phyloP scores from a whole-genome alignment of 2,797 vertebrate species.

The Lutjanus campechanus region DNA sequence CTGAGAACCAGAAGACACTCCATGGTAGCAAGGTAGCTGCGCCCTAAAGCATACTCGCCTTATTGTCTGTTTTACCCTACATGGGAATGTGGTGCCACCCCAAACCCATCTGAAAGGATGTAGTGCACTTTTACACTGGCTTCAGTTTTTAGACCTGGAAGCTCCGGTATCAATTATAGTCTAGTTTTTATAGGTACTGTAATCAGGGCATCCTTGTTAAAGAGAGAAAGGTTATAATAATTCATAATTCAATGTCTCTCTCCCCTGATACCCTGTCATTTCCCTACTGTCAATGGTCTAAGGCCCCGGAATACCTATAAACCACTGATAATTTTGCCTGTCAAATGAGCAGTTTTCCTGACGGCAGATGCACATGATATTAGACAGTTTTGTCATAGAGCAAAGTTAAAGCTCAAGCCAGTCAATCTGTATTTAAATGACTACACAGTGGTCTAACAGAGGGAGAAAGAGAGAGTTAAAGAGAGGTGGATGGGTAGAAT shows the following conservation, averaged over 20 bases:
- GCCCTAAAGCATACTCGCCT: too few species aligned
- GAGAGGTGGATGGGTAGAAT: slow-evolving; percentile 29
- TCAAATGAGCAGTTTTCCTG: slow-evolving; percentile 41
- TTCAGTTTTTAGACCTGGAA: too few species aligned
- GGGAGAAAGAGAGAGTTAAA: slow-evolving; percentile 44
- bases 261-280: background rate
- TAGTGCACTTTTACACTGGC: too few species aligned
- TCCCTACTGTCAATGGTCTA: background rate
- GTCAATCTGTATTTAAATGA: slow-evolving; percentile 73
- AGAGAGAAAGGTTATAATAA: too few species aligned
- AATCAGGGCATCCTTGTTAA: too few species aligned
- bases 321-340: background rate
- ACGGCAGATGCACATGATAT: slow-evolving; percentile 49
- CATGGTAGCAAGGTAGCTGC: too few species aligned
- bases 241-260: background rate
- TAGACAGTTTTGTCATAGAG: slow-evolving; percentile 38
- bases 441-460: slow-evolving; percentile 51
- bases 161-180: too few species aligned
- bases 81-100: too few species aligned
- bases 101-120: too few species aligned
- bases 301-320: background rate
- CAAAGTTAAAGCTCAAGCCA: slow-evolving; percentile 40
- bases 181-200: too few species aligned
- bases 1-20: too few species aligned
- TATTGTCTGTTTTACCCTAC: too few species aligned